phyloP scores from a whole-genome alignment of 2,113 vertebrate species.

The Xerus inauris region DNA sequence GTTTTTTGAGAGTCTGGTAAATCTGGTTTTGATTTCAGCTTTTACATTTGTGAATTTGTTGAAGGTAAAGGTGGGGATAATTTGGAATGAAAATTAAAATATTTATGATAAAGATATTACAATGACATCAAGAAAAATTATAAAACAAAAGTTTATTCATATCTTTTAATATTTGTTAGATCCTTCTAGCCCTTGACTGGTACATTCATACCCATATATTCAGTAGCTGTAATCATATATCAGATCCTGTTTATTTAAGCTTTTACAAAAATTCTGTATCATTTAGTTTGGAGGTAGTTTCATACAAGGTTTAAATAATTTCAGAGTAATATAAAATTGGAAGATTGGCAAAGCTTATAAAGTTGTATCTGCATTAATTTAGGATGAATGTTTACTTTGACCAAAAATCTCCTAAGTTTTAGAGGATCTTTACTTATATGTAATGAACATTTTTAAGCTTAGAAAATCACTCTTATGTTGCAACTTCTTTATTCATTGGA shows the following conservation, averaged over 20 bases:
- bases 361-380: neutral
- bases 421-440: neutral
- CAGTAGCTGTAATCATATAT: neutral
- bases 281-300: conserved; percentile 19
- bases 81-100: conserved; percentile 35
- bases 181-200: neutral
- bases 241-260: neutral
- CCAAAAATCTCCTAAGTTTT: neutral
- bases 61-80: neutral
- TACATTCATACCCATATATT: neutral
- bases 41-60: conserved; percentile 34
- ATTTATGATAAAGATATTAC: conserved; percentile 26
- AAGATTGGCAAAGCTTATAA: conserved; percentile 19
- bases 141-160: neutral
- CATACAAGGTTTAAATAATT: conserved; percentile 37
- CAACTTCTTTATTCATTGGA: neutral
- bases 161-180: neutral
- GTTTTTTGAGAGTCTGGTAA: neutral
- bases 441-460: conserved; percentile 37
- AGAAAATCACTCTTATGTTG: conserved; percentile 17
- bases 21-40: neutral
- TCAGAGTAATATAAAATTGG: conserved; percentile 15
- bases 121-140: neutral
- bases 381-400: neutral
- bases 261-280: neutral